Conservation (phyloP, 2,797 vertebrate species). For the Coregonus ussuriensis region DNA sequence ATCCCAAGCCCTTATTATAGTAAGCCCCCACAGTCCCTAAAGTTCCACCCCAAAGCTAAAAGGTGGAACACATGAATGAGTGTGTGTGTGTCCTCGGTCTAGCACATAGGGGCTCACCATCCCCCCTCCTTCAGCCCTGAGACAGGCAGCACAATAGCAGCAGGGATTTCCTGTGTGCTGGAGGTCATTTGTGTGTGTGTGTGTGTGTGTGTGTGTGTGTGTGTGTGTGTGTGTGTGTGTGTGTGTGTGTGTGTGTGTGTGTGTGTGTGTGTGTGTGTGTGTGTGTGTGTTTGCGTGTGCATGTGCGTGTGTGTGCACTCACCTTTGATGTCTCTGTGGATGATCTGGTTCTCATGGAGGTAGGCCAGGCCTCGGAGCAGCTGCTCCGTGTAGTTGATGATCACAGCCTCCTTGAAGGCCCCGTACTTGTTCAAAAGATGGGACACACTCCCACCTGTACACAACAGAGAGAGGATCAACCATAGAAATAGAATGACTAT, state of each 20-base stretch:
- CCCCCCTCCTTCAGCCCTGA: not conserved
- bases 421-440: constrained; percentile 90
- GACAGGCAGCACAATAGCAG: not conserved
- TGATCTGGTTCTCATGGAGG: constrained; percentile 91
- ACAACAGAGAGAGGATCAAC: not conserved
- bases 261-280: too few species aligned
- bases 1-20: too few species aligned
- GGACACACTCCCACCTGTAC: constrained; percentile 86
- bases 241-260: too few species aligned
- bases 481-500: too few species aligned
- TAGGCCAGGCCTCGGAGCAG: constrained; percentile 87
- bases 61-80: too few species aligned
- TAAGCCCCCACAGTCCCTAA: too few species aligned
- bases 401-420: constrained; percentile 86
- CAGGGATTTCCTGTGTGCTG: not conserved
- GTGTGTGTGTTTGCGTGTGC: too few species aligned
- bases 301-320: constrained; percentile 22
- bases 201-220: too few species aligned
- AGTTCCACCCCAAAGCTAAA: too few species aligned
- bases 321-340: constrained; percentile 92
- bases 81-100: too few species aligned
- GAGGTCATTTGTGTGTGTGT: too few species aligned
- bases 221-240: too few species aligned
- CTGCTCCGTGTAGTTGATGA: constrained; percentile 87
- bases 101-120: not conserved